Evolutionary conservation across 2,888 invertebrate species (phyloP).

Genomic region (Panopea generosa): DNA sequence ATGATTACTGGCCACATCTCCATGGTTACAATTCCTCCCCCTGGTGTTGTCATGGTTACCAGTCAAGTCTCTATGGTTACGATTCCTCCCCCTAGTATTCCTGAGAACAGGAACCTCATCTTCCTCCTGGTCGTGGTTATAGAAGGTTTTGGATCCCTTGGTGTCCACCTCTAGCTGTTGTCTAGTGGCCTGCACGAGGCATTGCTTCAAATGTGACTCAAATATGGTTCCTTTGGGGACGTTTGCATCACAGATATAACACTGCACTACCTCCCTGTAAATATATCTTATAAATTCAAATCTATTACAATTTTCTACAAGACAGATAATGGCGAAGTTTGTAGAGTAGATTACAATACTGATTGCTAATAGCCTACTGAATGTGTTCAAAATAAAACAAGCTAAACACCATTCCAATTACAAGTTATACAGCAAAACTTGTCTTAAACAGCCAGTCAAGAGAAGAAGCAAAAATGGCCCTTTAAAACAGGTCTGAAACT

Average conservation of each 20-base stretch:
- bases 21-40: slow-evolving; percentile 7
- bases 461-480: too few species aligned
- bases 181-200: slow-evolving; percentile 25
- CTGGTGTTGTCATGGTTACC: too few species aligned
- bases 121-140: slow-evolving; percentile 1
- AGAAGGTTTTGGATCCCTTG: slow-evolving; percentile 29
- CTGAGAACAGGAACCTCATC: background rate
- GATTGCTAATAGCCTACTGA: too few species aligned
- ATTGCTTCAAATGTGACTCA: slow-evolving; percentile 26
- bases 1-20: background rate
- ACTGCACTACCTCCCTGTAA: slow-evolving; percentile 30
- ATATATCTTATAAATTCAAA: too few species aligned
- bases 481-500: too few species aligned
- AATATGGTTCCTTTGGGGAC: slow-evolving; percentile 13
- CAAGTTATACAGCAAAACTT: too few species aligned
- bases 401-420: too few species aligned
- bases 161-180: slow-evolving; percentile 47
- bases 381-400: too few species aligned
- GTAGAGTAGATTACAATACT: too few species aligned
- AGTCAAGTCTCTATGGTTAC: background rate
- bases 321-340: too few species aligned
- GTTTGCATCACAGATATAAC: slow-evolving; percentile 41
- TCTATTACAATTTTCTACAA: too few species aligned
- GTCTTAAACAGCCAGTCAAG: too few species aligned
- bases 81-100: slow-evolving; percentile 19